Conservation (phyloP, 2,113 vertebrate genomes). For the Procapra przewalskii region DNA sequence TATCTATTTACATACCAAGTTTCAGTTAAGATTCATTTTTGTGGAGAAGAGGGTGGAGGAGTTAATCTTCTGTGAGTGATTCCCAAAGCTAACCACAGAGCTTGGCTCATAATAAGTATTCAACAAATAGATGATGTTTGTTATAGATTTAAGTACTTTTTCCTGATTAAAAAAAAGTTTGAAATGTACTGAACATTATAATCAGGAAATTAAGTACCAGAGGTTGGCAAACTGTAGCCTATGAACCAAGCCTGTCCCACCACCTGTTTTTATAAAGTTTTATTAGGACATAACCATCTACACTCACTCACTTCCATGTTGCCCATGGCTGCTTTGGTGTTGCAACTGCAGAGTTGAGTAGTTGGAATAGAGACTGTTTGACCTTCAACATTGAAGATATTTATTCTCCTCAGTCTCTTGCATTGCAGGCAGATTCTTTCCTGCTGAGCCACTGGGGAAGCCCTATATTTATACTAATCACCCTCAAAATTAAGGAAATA, state of each 20-base stretch:
- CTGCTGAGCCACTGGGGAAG: neutral
- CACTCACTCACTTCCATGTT: neutral
- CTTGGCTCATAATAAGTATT: neutral
- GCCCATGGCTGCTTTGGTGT: neutral
- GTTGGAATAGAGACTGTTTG: neutral
- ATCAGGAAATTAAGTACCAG: neutral
- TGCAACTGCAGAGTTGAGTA: neutral
- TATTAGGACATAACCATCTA: neutral
- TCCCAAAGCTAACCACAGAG: neutral
- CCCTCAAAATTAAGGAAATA: neutral
- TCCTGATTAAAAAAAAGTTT: conserved; percentile 17
- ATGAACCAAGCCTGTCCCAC: neutral
- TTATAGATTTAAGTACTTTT: neutral
- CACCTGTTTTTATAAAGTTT: neutral
- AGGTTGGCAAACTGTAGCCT: neutral
- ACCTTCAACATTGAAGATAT: neutral
- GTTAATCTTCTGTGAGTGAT: neutral
- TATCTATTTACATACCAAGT: neutral
- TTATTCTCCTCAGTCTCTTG: neutral
- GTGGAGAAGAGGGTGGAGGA: neutral
- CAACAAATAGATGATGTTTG: neutral
- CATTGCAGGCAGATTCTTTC: neutral
- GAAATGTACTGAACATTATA: neutral
- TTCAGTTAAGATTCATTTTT: neutral
- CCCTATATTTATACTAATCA: neutral